Conservation (phyloP, 2,113 vertebrate genomes). For the Seriola dumerili region DNA sequence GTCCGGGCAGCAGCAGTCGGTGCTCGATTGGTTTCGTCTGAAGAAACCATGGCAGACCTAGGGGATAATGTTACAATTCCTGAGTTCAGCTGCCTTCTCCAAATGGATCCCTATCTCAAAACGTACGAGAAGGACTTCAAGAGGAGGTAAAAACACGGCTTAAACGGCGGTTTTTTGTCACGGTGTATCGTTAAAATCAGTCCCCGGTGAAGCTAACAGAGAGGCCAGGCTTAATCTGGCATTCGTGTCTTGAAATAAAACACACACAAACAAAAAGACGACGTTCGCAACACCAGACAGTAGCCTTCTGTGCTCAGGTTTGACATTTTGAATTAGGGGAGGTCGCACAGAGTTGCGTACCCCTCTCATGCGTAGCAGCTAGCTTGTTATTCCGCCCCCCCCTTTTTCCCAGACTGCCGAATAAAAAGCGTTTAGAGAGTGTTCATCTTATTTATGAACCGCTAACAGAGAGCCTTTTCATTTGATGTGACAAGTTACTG, state of each 20-base stretch:
- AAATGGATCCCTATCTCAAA: conserved; percentile 84
- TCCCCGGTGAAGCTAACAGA: conserved; percentile 6
- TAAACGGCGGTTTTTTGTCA: conserved; percentile 10
- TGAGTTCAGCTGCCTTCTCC: conserved; percentile 77
- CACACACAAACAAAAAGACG: background rate
- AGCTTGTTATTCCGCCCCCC: background rate
- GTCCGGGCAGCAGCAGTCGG: conserved; percentile 34
- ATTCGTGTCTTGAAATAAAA: conserved; percentile 5
- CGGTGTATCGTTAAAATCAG: background rate
- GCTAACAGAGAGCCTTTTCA: background rate
- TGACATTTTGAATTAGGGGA: conserved; percentile 30
- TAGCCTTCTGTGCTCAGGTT: conserved; percentile 11
- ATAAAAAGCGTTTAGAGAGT: background rate
- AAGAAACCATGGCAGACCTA: conserved; percentile 80
- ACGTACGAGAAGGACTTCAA: conserved; percentile 83
- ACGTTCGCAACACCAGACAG: background rate
- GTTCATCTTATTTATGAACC: background rate
- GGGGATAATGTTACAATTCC: conserved; percentile 80
- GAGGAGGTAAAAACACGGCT: conserved; percentile 82
- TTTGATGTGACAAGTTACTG: background rate
- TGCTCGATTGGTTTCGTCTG: conserved; percentile 81
- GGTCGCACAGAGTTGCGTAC: background rate
- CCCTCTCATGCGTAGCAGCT: background rate
- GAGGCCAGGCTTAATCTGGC: background rate
- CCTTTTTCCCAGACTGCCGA: background rate